Evolutionary conservation across 2,888 invertebrate genomes (phyloP).

Genomic region (Phengaris arion): DNA sequence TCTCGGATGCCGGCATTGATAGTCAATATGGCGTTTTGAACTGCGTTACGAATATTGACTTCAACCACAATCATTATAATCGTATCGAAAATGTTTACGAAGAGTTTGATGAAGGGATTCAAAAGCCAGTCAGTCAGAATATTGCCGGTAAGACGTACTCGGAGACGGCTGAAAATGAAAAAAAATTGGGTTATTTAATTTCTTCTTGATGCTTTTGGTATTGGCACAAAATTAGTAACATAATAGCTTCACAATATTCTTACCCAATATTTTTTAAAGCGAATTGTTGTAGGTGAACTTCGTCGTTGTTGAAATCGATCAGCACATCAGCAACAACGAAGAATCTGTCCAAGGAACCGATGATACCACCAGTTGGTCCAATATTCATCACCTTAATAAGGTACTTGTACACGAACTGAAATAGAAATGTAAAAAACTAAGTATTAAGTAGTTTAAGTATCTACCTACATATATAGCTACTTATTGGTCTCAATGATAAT

Average conservation of each 20-base stretch:
- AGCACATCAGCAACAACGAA: constrained; percentile 60
- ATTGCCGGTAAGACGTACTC: constrained; percentile 72
- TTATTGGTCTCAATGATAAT: too few relatives aligned
- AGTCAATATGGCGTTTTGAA: constrained; percentile 52
- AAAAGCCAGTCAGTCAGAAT: constrained; percentile 71
- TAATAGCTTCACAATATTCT: constrained; percentile 33
- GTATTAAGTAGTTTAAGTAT: too few relatives aligned
- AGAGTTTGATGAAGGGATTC: constrained; percentile 66
- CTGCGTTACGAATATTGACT: constrained; percentile 54
- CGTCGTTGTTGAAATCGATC: constrained; percentile 74
- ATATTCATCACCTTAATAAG: constrained; percentile 72
- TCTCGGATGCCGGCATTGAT: constrained; percentile 61
- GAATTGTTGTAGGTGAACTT: constrained; percentile 71
- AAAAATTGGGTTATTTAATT: not conserved
- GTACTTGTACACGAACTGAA: constrained; percentile 75
- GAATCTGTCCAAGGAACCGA: constrained; percentile 64
- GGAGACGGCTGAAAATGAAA: constrained; percentile 61
- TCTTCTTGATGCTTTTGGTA: too few relatives aligned
- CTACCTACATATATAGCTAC: too few relatives aligned
- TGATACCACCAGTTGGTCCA: constrained; percentile 73
- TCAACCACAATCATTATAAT: constrained; percentile 68
- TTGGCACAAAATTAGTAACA: too few relatives aligned
- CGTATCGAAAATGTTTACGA: constrained; percentile 68
- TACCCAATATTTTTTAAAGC: constrained; percentile 66
- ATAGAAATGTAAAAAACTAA: constrained; percentile 33